These are phyloP conservation scores for Pterocles orientalis DNA, from an alignment of 2,113 vertebrate species.

Conservation along the genomic window DNA sequence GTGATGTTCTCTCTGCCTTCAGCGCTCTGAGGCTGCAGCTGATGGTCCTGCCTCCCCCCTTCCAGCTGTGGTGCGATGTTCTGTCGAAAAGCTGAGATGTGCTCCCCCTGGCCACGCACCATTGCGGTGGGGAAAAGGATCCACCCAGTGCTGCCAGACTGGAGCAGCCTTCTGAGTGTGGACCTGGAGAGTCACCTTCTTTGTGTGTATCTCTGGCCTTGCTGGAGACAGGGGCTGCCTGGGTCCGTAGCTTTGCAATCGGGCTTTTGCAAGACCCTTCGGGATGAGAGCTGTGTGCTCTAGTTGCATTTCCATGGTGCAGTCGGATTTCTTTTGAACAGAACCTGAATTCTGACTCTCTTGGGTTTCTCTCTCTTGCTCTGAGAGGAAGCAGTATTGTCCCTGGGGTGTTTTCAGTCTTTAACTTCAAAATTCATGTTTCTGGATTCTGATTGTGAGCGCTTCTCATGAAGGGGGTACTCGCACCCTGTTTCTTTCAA, in stretches of 20 bases:
- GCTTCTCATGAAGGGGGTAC: not conserved
- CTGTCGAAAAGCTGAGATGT: fast-evolving
- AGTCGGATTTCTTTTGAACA: not conserved
- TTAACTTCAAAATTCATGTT: not conserved
- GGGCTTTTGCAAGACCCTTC: not conserved
- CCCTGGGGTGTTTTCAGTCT: not conserved
- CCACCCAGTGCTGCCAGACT: not conserved
- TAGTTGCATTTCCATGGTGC: not conserved
- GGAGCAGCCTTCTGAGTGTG: not conserved
- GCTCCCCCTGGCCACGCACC: fast-evolving
- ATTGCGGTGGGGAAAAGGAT: not conserved
- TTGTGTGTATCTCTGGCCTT: not conserved
- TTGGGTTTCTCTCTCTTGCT: not conserved
- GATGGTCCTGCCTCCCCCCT: not conserved
- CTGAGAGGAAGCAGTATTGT: not conserved
- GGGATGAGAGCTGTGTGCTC: not conserved
- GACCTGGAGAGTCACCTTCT: not conserved
- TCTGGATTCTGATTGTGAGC: not conserved
- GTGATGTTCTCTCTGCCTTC: not conserved
- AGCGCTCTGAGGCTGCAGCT: not conserved
- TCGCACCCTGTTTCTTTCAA: not conserved
- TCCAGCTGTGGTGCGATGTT: not conserved
- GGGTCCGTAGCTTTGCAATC: not conserved
- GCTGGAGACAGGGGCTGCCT: not conserved
- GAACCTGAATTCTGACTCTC: not conserved